Base-by-base conservation (phyloP, 1,140 invertebrate genomes). In the Pseudomyrmex pallidus region DNA sequence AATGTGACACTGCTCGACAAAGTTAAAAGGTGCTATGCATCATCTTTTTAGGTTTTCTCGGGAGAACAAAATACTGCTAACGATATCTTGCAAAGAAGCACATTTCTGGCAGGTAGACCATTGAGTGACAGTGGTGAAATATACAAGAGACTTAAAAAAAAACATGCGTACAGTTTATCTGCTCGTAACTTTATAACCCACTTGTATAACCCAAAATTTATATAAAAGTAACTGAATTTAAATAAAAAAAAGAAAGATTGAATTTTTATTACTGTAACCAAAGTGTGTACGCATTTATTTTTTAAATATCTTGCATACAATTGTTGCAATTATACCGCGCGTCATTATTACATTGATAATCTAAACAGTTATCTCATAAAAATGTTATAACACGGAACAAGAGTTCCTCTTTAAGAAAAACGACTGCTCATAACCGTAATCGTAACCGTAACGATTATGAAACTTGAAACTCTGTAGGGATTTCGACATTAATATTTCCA, bases 401-500 rank as follows among this genome's bases (percentile, higher is more conserved):
- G 17, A 57, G 48, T 84, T 76, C 74, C 74, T 52, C 84, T 85
- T 87, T 87, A 87, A 88, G 70, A 87, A 74, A 64, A 74, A 83
- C 61, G 74, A 20, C 61, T 64, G 77, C 85, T 85, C 85, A 22
- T 89, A 88, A 87, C 86, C 82, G 82, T 89, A 89, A 89, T 89
- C 85, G 62, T 86, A 89, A 85, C 76, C 80, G 20, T 89, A 89
- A 89, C 67, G 59, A 82, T 84, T 82, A 61, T 83, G 25, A 64
- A 74, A 46, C 73, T 89, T 63, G 57, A 73, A 68, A 25, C 25
- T 35, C 35, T 57, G 70, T 9, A 57, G 25, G 73, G 85, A 82
- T 89, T 85, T 83, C 59, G 9, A 35, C 76, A 85, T 89, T 89
- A 88, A 89, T 89, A 89, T 89, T 35, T 89, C 85, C 54, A 88